A percentile compares a stretch with the other conserved stretches of the same genome.
Evolutionary conservation across 2,888 invertebrate genomes (phyloP).

Genomic region (Alcis repandata): DNA sequence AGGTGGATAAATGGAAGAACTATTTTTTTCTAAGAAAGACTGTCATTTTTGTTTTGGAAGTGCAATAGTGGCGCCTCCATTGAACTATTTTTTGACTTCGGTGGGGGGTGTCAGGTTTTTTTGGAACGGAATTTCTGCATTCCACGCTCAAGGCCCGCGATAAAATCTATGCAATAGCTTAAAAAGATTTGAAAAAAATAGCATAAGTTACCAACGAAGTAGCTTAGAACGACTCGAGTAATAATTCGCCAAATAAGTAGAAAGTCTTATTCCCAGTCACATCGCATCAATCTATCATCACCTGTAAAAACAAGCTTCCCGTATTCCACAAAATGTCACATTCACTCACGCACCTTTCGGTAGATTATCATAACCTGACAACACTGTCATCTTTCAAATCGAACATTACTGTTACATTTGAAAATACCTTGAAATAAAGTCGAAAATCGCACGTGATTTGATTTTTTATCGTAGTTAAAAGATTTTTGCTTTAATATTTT

Average conservation of each 20-base stretch:
- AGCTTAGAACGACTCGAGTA: not conserved
- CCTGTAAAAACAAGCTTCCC: slow-evolving; percentile 63
- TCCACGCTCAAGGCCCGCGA: too few species aligned
- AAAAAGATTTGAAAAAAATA: too few species aligned
- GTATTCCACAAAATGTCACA: slow-evolving; percentile 43
- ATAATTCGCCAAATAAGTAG: slow-evolving; percentile 12
- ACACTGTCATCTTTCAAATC: slow-evolving; percentile 50
- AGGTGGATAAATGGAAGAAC: too few species aligned
- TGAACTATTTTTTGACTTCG: too few species aligned
- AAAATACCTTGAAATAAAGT: slow-evolving; percentile 54
- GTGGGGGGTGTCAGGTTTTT: too few species aligned
- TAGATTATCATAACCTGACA: slow-evolving; percentile 45
- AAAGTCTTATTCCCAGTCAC: slow-evolving; percentile 20
- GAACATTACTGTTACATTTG: slow-evolving; percentile 44
- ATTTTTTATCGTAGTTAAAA: slow-evolving; percentile 35
- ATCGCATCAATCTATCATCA: slow-evolving; percentile 46
- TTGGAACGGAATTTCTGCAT: too few species aligned
- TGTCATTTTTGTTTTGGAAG: too few species aligned
- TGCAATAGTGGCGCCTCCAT: too few species aligned
- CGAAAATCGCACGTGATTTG: slow-evolving; percentile 44
- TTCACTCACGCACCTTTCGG: slow-evolving; percentile 54
- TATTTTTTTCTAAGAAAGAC: too few species aligned
- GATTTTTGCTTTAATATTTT: slow-evolving; percentile 70
- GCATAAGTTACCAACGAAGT: not conserved
- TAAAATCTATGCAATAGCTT: too few species aligned